These are phyloP conservation scores for Pollenia griseotomentosa DNA, from an alignment of 2,888 invertebrate species.

Conservation along the genomic window DNA sequence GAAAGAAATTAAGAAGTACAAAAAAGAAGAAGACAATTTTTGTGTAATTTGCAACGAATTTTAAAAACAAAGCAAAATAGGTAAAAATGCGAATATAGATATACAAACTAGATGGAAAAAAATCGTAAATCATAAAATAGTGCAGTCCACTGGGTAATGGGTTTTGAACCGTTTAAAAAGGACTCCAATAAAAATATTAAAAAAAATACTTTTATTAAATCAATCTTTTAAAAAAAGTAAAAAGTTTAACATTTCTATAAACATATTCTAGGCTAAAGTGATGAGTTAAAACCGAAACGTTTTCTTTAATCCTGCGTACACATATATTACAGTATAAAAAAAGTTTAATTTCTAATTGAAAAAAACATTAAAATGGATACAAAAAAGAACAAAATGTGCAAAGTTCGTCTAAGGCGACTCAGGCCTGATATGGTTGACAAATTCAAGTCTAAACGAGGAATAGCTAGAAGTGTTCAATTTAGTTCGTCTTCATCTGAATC, in stretches of 20 bases:
- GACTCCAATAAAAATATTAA: not conserved
- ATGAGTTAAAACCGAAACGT: conserved; percentile 7
- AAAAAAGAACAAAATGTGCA: conserved; percentile 68
- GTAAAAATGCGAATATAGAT: conserved; percentile 66
- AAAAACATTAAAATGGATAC: conserved; percentile 55
- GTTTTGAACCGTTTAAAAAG: conserved; percentile 4
- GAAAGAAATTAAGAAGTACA: conserved; percentile 25
- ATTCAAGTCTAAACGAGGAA: conserved; percentile 52
- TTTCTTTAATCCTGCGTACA: conserved; percentile 2
- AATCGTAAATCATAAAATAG: conserved; percentile 33
- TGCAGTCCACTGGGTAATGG: conserved; percentile 43
- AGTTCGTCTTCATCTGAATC: conserved; percentile 73
- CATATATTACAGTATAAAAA: not conserved
- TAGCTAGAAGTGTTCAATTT: conserved; percentile 51
- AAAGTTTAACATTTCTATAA: conserved; percentile 6
- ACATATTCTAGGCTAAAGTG: conserved; percentile 25
- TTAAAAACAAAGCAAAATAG: conserved; percentile 59
- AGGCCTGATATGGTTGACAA: conserved; percentile 66
- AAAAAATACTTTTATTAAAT: not conserved
- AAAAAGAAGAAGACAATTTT: conserved; percentile 51
- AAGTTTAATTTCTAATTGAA: not conserved
- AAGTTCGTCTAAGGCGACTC: conserved; percentile 70
- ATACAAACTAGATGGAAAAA: conserved; percentile 59
- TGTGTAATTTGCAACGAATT: conserved; percentile 71
- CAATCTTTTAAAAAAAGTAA: not conserved